Conservation (phyloP, 2,113 vertebrate species). For the Philantomba maxwellii region DNA sequence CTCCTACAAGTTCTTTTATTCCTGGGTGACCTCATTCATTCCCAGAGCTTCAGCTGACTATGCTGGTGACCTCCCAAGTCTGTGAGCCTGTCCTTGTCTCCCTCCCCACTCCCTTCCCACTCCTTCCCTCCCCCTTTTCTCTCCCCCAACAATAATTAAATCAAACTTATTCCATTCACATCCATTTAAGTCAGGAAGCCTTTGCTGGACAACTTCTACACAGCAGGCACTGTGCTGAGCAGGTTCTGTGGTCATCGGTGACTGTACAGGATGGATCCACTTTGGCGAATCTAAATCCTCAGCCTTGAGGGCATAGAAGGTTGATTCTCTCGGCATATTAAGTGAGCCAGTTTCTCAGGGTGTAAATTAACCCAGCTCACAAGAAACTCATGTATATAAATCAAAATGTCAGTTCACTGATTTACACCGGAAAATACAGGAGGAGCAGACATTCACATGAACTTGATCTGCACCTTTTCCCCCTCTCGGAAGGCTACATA, state of each 20-base stretch:
- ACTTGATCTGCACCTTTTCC: conserved; percentile 19
- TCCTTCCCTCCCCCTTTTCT: not conserved
- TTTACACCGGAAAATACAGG: conserved; percentile 21
- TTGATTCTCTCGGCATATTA: conserved; percentile 29
- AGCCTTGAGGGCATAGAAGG: not conserved
- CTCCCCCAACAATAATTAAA: not conserved
- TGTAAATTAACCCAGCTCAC: conserved; percentile 34
- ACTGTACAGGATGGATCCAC: not conserved
- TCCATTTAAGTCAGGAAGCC: not conserved
- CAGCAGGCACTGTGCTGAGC: not conserved
- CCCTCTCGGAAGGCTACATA: not conserved
- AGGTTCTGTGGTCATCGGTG: not conserved
- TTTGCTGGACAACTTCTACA: not conserved
- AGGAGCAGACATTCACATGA: not conserved
- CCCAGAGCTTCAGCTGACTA: not conserved
- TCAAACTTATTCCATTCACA: not conserved
- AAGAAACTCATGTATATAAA: conserved; percentile 50
- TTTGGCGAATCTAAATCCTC: not conserved
- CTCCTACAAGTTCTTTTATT: not conserved
- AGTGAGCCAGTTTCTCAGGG: conserved; percentile 19
- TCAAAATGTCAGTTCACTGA: conserved; percentile 58
- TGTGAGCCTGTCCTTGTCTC: not conserved
- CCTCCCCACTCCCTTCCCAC: not conserved
- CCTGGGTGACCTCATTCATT: not conserved
- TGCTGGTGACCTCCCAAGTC: not conserved